These are phyloP conservation scores for Sebastes cheni DNA, from an alignment of 2,797 vertebrate species.

Conservation along the genomic window DNA sequence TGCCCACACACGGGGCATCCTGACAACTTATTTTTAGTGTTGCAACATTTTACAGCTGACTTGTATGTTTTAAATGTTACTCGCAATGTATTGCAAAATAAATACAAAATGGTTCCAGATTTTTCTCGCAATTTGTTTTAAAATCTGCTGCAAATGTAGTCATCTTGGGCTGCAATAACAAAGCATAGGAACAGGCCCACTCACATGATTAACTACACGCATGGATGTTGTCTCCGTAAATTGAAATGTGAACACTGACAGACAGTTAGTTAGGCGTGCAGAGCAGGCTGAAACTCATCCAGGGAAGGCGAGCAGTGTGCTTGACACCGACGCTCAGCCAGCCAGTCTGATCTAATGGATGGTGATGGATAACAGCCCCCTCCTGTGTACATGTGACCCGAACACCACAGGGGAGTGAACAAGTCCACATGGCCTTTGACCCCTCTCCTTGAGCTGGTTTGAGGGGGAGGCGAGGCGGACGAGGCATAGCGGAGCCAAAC, in stretches of 20 bases:
- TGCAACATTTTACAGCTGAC: background rate
- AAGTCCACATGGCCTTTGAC: slow-evolving; percentile 57
- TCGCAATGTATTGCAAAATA: background rate
- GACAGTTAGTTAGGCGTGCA: background rate
- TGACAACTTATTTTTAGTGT: background rate
- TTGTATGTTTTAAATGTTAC: background rate
- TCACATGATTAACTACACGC: background rate
- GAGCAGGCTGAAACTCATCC: slow-evolving; percentile 11
- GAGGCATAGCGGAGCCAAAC: slow-evolving; percentile 47
- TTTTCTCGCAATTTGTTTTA: background rate
- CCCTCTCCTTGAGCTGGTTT: slow-evolving; percentile 22
- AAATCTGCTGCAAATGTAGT: background rate
- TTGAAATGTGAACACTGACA: background rate
- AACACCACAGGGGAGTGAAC: slow-evolving; percentile 51
- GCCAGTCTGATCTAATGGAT: slow-evolving; percentile 55
- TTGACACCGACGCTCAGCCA: slow-evolving; percentile 33
- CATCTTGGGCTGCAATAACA: background rate
- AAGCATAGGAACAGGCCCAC: background rate
- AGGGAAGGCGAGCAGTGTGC: background rate
- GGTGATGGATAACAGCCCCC: slow-evolving; percentile 62
- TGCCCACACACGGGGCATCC: too few relatives aligned
- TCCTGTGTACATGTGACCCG: slow-evolving; percentile 61
- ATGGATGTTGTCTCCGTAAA: background rate
- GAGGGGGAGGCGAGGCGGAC: slow-evolving; percentile 6
- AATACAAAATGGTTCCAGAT: background rate